Evolutionary conservation across 2,888 invertebrate species (phyloP).

Genomic region (Lacanobia wlatinum): DNA sequence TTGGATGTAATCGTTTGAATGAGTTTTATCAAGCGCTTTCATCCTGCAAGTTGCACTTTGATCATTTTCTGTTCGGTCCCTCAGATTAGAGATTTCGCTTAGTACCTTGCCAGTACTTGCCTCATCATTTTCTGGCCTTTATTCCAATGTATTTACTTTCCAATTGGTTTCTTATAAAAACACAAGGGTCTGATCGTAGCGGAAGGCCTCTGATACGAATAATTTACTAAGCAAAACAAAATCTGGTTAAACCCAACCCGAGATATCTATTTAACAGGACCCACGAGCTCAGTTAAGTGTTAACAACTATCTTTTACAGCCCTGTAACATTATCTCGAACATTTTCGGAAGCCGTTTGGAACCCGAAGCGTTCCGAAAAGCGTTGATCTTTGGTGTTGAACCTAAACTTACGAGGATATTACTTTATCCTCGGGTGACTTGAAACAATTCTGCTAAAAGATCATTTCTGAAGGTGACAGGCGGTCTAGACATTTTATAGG

Average conservation of each 20-base stretch:
- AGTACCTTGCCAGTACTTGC: background rate
- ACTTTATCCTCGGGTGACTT: background rate
- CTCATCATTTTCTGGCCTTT: too few relatives aligned
- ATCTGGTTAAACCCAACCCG: constrained; percentile 15
- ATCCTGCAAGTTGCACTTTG: constrained; percentile 11
- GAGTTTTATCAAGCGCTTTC: constrained; percentile 48
- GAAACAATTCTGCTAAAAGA: constrained; percentile 19
- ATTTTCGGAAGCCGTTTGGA: constrained; percentile 32
- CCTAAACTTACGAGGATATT: constrained; percentile 8
- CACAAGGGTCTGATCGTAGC: constrained; percentile 3
- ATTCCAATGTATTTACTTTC: background rate
- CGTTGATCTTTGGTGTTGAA: background rate
- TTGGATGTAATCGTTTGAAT: constrained; percentile 42
- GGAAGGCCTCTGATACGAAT: constrained; percentile 1
- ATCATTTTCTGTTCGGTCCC: constrained; percentile 22
- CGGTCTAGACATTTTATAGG: constrained; percentile 20
- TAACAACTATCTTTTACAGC: constrained; percentile 45
- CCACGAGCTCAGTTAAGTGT: constrained; percentile 32
- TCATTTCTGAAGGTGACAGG: background rate
- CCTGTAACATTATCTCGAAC: constrained; percentile 38
- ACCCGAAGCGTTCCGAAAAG: constrained; percentile 28
- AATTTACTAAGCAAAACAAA: background rate
- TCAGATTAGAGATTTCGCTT: background rate
- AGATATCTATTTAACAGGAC: constrained; percentile 24
- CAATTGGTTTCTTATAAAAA: background rate